Evolutionary conservation across 1,140 invertebrate species (phyloP).

Genomic region (Homalodisca vitripennis): DNA sequence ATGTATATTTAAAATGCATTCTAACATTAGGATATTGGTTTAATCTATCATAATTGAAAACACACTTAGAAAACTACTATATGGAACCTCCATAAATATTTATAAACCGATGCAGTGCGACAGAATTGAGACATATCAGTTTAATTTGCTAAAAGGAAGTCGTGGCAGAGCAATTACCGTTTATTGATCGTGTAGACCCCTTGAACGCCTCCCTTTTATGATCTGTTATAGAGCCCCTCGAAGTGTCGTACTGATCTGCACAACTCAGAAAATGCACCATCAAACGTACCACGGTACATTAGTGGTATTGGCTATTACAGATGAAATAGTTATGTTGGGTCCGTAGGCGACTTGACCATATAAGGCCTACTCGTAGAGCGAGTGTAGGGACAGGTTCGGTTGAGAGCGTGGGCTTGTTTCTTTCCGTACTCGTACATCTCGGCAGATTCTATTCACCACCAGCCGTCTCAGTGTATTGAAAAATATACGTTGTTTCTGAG

Average conservation of each 20-base stretch:
- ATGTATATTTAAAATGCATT: too few species aligned
- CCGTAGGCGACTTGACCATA: conserved; percentile 2
- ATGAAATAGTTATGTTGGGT: conserved; percentile 9
- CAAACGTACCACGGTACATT: too few species aligned
- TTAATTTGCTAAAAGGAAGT: not conserved
- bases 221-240: not conserved
- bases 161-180: not conserved
- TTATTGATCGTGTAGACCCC: not conserved
- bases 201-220: not conserved
- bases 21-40: too few species aligned
- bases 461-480: not conserved
- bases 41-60: too few species aligned
- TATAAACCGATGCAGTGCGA: too few species aligned
- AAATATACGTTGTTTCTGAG: not conserved
- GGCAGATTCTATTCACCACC: not conserved
- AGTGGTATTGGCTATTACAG: not conserved
- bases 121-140: too few species aligned
- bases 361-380: not conserved
- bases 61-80: too few species aligned
- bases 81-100: too few species aligned
- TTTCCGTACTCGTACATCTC: not conserved
- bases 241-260: too few species aligned
- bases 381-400: conserved; percentile 6
- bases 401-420: not conserved
- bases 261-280: too few species aligned